Evolutionary conservation across 2,113 vertebrate genomes (phyloP), one percentile per base, ranked within the genome.

Genomic region (Hyla sarda): DNA sequence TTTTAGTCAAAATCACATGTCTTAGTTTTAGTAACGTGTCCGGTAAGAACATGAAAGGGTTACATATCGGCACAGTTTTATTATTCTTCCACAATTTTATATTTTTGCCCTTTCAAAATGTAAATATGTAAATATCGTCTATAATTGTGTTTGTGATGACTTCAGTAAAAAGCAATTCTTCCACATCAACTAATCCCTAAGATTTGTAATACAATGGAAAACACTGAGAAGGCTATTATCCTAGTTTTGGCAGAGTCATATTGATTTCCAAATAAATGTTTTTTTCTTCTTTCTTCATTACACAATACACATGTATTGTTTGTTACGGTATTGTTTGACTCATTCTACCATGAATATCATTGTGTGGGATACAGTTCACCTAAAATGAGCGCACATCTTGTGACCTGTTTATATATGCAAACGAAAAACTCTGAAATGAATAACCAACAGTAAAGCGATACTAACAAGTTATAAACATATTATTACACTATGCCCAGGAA

Each of bases 81-180:
- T 69, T 32, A 0, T 82, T 62, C 48, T 30, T 69, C 0, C 5
- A 32, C 37, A 0, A 25, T 50, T 41, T 32, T 54, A 14, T 5
- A 45, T 67, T 80, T 60, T 60, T 32, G 34, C 34, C 74, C 50
- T 73, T 60, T 60, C 12, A 25, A 41, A 83, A 83, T 23, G n/a
- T 58, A 56, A 75, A 79, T 56, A 71, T 85, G 84, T 85, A 85
- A 85, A 85, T 85, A 79, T 52, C 71, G 60, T 19, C 75, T 50
- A 79, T 79, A 79, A 79, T 54, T 85, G 23, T 79, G 62, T 52
- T 85, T 79, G 30, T 79, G 47, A 34, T 79, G 45, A 79, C 48
- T 79, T 77, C 84, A 85, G 60, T 79, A 50, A 21, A 79, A 79
- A 69, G 50, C 14, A 28, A 78, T 85, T 79, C 62, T 54, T 79